Evolutionary conservation across 2,888 invertebrate genomes (phyloP), one percentile per base, ranked within the genome.

Genomic region (Megastigmus dorsalis): DNA sequence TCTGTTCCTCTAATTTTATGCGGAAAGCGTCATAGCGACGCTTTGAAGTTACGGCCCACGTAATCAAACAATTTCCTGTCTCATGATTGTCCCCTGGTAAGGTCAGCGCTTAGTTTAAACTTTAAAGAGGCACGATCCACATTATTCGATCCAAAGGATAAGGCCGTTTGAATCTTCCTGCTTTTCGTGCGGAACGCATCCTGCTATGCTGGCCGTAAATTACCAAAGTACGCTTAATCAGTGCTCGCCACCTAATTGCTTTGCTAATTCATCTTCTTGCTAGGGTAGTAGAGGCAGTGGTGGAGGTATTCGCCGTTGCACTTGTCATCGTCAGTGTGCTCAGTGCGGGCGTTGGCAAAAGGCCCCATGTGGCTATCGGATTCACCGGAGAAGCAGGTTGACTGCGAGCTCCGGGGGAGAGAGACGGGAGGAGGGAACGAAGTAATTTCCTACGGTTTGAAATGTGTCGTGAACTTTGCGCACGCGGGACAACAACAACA

Each of bases 161-260:
- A 59, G 13, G 68, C 59, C 38, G 28, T 38, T 68, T 55, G 45
- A 33, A 57, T 43, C 50, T 26, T 9, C 36, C 13, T 15, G 41
- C n/a, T 6, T 23, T 18, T 13, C 23, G 9, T 18, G 52, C 15
- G 1, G 26, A n/a, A n/a, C 3, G 38, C 28, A 41, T 18, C 33
- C 7, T 28, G 38, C 60, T 23, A 30, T 15, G 43, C 20, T 20
- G 57, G 10, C 18, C 20, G 54, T 65, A 70, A 75, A 60, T 75
- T 70, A 73, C 57, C 62, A 50, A 59, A 67, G 62, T 73, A 18
- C 55, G 62, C 69, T 75, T 67, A 66, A 77, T 75, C 75, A 75
- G 66, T 62, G 59, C 68, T 68, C 60, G 54, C 33, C 55, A 68
- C 50, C 67, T 72, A 77, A 77, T 77, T 77, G 72, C 69, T 69